phyloP scores from a whole-genome alignment of 2,888 invertebrate genomes.

The Blastobasis lacticolella region DNA sequence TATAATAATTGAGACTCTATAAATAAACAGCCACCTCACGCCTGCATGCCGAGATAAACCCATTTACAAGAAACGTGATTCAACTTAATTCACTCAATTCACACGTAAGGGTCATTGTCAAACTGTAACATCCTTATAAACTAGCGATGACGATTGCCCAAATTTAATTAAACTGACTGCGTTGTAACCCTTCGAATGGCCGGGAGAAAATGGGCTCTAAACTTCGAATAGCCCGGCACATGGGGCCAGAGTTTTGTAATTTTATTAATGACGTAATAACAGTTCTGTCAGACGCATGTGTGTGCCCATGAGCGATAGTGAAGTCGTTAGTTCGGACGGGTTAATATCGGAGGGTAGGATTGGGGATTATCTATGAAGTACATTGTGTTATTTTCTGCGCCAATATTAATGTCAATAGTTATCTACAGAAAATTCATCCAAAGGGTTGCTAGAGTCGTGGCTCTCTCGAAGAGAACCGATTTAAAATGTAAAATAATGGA shows the following conservation, averaged over 20 bases:
- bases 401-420: too few species aligned
- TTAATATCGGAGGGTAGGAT: conserved; percentile 64
- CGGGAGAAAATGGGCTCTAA: conserved; percentile 42
- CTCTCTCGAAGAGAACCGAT: not conserved
- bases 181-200: conserved; percentile 41
- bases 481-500: conserved; percentile 17
- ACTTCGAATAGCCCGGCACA: conserved; percentile 50
- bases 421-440: too few species aligned
- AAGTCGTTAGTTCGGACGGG: conserved; percentile 67
- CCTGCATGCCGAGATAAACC: conserved; percentile 49
- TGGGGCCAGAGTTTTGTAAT: conserved; percentile 70
- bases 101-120: conserved; percentile 53
- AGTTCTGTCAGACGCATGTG: conserved; percentile 71
- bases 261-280: conserved; percentile 75
- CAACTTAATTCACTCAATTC: conserved; percentile 62
- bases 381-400: conserved; percentile 12
- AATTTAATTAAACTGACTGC: conserved; percentile 64
- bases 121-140: conserved; percentile 51
- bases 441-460: too few species aligned
- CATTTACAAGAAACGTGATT: conserved; percentile 49
- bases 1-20: conserved; percentile 7
- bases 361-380: conserved; percentile 56
- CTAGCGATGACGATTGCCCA: conserved; percentile 57
- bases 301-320: conserved; percentile 70
- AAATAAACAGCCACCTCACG: conserved; percentile 9